Base-by-base conservation (phyloP, 2,888 invertebrate species). In the Yponomeuta malinellus region DNA sequence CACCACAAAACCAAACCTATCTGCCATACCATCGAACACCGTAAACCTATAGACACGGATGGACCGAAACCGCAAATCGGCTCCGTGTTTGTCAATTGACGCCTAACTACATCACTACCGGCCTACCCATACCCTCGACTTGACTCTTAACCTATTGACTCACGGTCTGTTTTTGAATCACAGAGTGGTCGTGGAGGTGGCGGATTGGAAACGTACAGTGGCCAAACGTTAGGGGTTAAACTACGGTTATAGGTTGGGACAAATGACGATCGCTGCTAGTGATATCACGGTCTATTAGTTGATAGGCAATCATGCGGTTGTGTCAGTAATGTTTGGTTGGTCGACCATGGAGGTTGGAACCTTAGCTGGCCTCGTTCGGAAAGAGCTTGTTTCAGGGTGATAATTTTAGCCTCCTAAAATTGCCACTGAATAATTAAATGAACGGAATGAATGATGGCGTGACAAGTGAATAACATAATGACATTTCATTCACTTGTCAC, bases 51-150 rank as follows among this genome's bases (percentile, higher is more conserved):
- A 67, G 48, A 52, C 68, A 43, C 52, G 72, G 72, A 72, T 70
- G 72, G 70, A n/a, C 70, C 70, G 23, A 70, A 70, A 72, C 72
- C 72, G 64, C 72, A 72, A 76, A 78, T 79, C 78, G 75, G 70
- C 69, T 69, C 71, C 78, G 77, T 78, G 79, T 81, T 76, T 81
- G 82, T 81, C 72, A 70, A 72, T 72, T 70, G 69, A 72, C 70
- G 72, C 70, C 66, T 71, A 37, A 70, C 69, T 70, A 48, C 63
- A 43, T 31, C 68, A 65, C 71, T n/a, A n/a, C 64, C 52, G 37
- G 15, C 43, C 31, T n/a, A 37, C 5, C 67, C 10, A 52, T 10
- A 68, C 52, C 48, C 52, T 12, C 31, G 10, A 12, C 31, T 10
- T 29, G 10, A 31, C 10, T 10, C 52, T 12, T 68, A 48, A 29